phyloP scores from a whole-genome alignment of 2,113 vertebrate genomes.

The Pteropus alecto region DNA sequence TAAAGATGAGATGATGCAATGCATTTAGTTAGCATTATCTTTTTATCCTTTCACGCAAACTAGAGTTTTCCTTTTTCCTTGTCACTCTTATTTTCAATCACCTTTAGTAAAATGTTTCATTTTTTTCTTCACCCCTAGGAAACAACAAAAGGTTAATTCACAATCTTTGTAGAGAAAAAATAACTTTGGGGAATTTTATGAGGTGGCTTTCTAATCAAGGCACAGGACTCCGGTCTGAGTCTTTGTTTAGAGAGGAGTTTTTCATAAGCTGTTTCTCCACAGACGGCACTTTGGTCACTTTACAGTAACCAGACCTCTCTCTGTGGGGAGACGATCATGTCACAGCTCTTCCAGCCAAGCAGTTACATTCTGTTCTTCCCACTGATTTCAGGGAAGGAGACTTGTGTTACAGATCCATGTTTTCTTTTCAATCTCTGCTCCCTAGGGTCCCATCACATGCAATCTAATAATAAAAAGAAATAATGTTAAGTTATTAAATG shows the following conservation, averaged over 20 bases:
- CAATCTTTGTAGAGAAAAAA: slow-evolving; percentile 20
- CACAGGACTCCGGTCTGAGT: slow-evolving; percentile 8
- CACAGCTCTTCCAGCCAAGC: not conserved
- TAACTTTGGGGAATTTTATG: slow-evolving; percentile 26
- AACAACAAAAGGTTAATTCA: slow-evolving; percentile 32
- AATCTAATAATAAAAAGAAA: not conserved
- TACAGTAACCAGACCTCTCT: not conserved
- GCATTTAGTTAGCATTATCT: not conserved
- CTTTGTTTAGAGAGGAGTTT: slow-evolving; percentile 44
- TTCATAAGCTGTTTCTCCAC: slow-evolving; percentile 44
- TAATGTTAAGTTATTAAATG: not conserved
- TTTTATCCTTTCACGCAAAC: not conserved
- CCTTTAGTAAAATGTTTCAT: not conserved
- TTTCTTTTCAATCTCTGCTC: slow-evolving; percentile 7
- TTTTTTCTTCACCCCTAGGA: not conserved
- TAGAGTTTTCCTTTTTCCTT: not conserved
- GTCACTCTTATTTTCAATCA: not conserved
- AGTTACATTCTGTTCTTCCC: slow-evolving; percentile 14
- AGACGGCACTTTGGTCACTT: slow-evolving; percentile 3
- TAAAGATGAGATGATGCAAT: not conserved
- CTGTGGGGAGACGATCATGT: slow-evolving; percentile 6
- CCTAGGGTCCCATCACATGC: not conserved
- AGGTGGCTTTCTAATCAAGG: slow-evolving; percentile 42
- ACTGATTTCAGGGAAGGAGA: slow-evolving; percentile 29
- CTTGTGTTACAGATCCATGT: not conserved